A percentile compares a stretch with the other conserved stretches of the same genome.
These are phyloP conservation scores for Caenorhabditis doughertyi DNA, from an alignment of 2,888 invertebrate genomes.

Conservation along the genomic window DNA sequence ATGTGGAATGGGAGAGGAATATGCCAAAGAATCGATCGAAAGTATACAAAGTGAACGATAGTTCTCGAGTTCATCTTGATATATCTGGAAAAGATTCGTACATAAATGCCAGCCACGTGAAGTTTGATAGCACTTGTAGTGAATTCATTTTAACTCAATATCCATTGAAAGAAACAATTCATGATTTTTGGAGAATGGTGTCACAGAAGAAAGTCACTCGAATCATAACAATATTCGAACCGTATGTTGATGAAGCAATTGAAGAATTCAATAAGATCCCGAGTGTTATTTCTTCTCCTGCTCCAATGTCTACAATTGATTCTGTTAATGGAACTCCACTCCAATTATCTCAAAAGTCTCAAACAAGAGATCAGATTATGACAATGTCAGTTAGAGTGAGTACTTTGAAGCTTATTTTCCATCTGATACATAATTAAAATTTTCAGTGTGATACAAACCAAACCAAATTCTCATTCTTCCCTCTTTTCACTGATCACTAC, in stretches of 20 bases:
- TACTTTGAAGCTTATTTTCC: background rate
- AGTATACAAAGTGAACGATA: conserved; percentile 12
- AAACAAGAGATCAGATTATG: conserved; percentile 10
- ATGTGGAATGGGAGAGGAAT: conserved; percentile 34
- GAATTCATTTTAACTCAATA: conserved; percentile 42
- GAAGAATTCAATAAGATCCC: conserved; percentile 44
- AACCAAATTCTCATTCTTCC: conserved; percentile 20
- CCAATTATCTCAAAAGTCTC: background rate
- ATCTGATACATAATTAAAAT: background rate
- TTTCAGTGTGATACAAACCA: conserved; percentile 20
- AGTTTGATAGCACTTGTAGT: background rate
- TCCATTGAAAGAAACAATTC: conserved; percentile 28
- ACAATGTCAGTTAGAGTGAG: conserved; percentile 10
- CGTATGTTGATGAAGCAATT: conserved; percentile 33
- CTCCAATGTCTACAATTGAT: background rate
- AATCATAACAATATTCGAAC: conserved; percentile 41
- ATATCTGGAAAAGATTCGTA: background rate
- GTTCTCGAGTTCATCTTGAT: conserved; percentile 8
- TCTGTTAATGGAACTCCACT: background rate
- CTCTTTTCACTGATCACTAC: conserved; percentile 32
- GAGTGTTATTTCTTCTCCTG: background rate
- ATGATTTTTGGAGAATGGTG: conserved; percentile 39
- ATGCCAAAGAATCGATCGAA: conserved; percentile 45
- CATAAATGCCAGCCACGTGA: conserved; percentile 37
- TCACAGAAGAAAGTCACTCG: background rate